A percentile compares a stretch with the other conserved stretches of the same genome.
phyloP scores from a whole-genome alignment of 23 tunicate species.

The Styela clava region DNA sequence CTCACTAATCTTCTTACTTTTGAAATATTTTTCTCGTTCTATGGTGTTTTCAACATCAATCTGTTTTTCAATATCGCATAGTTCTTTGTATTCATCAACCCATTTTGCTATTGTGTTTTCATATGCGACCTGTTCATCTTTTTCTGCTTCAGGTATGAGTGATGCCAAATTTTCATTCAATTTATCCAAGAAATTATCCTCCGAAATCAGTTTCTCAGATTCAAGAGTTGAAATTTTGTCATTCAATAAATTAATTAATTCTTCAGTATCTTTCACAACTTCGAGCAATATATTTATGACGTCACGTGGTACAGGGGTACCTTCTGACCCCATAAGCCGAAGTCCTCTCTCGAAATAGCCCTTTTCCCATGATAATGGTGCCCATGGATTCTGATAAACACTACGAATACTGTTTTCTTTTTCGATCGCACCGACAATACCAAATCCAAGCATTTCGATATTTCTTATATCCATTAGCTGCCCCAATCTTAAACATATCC shows the following conservation, averaged over 20 bases:
- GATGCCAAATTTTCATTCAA: background rate
- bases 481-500: background rate
- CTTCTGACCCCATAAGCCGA: background rate
- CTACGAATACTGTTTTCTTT: constrained; percentile 13
- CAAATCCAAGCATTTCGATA: background rate
- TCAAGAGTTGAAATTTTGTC: background rate
- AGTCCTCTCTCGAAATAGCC: background rate
- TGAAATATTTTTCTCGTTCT: constrained; percentile 6
- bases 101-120: background rate
- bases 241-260: background rate
- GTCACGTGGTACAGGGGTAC: background rate
- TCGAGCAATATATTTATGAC: background rate
- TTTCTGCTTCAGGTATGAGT: background rate
- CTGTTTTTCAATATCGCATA: background rate
- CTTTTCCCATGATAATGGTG: constrained; percentile 9
- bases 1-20: background rate
- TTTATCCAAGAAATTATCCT: background rate
- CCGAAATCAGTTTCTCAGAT: background rate
- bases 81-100: background rate
- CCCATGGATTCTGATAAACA: constrained; percentile 27
- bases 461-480: background rate
- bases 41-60: background rate
- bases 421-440: constrained; percentile 4
- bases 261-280: background rate
- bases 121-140: background rate